phyloP scores from a whole-genome alignment of 2,888 invertebrate genomes.

The Orthonevra nobilis region DNA sequence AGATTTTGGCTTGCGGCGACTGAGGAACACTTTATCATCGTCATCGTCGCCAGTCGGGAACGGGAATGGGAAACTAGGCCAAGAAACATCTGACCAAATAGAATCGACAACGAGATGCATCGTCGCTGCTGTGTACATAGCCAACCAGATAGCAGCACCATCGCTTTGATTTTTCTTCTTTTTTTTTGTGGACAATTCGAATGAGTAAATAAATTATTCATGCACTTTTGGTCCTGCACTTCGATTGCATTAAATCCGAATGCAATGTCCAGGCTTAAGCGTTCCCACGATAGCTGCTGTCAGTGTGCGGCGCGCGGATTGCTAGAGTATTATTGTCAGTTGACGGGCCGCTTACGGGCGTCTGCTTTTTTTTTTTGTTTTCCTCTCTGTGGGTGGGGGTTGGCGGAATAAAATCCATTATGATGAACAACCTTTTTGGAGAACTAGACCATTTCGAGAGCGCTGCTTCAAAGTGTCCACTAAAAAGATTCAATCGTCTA shows the following conservation, averaged over 20 bases:
- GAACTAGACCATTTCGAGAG: slow-evolving; percentile 27
- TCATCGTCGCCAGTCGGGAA: slow-evolving; percentile 4
- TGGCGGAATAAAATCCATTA: slow-evolving; percentile 56
- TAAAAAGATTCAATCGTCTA: slow-evolving; percentile 48
- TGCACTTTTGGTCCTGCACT: slow-evolving; percentile 55
- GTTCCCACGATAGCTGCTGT: slow-evolving; percentile 16
- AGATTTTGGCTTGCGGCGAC: background rate
- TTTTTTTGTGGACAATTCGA: slow-evolving; percentile 29
- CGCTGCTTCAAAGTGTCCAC: slow-evolving; percentile 42
- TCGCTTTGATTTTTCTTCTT: background rate
- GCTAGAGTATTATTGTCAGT: background rate
- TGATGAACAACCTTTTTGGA: slow-evolving; percentile 1
- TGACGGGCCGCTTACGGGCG: no score
- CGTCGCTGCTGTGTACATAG: background rate
- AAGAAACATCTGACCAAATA: slow-evolving; percentile 61
- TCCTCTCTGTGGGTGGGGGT: background rate
- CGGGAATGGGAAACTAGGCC: slow-evolving; percentile 63
- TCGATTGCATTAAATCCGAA: slow-evolving; percentile 47
- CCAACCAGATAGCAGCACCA: slow-evolving; percentile 4
- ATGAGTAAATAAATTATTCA: slow-evolving; percentile 65
- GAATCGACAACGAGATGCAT: slow-evolving; percentile 52
- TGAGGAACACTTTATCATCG: slow-evolving; percentile 37
- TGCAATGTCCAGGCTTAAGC: slow-evolving; percentile 48
- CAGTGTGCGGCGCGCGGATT: background rate
- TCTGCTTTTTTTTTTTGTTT: no score